Evolutionary conservation across 2,797 vertebrate species (phyloP).

Genomic region (Hyperoplus immaculatus): DNA sequence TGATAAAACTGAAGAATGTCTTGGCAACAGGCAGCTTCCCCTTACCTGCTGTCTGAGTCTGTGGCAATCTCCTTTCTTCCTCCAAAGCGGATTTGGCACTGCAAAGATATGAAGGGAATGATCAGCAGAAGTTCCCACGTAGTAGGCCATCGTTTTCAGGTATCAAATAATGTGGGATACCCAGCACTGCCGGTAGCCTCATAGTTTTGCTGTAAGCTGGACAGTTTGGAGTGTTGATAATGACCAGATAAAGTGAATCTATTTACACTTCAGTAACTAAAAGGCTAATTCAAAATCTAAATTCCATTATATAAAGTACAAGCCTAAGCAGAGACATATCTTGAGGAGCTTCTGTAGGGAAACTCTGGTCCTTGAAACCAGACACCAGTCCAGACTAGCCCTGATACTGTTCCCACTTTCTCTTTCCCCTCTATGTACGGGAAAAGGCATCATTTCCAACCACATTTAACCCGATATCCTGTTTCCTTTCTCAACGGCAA

Average conservation of each 20-base stretch:
- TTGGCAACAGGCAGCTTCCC: background rate
- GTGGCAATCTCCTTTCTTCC: constrained; percentile 99
- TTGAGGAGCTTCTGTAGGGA: background rate
- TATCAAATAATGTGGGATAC: background rate
- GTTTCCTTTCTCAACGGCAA: background rate
- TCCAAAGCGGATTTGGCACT: constrained; percentile 99
- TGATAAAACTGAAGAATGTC: background rate
- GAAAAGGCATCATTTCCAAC: background rate
- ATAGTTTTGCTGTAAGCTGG: background rate
- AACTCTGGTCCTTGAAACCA: background rate
- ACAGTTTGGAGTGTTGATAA: background rate
- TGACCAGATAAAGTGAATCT: background rate
- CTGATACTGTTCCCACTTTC: constrained; percentile 2
- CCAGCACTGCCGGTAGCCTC: background rate
- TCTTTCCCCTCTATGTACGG: background rate
- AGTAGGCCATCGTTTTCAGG: no score
- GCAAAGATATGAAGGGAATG: constrained; percentile 60
- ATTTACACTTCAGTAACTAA: background rate
- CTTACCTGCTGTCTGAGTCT: constrained; percentile 98
- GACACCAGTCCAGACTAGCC: background rate
- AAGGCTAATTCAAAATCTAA: background rate
- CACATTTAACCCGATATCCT: no score
- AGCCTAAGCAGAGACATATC: background rate
- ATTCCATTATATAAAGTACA: background rate
- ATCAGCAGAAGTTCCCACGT: background rate